Evolutionary conservation across 2,888 invertebrate species (phyloP).

Genomic region (Cecidostiba fungosa): DNA sequence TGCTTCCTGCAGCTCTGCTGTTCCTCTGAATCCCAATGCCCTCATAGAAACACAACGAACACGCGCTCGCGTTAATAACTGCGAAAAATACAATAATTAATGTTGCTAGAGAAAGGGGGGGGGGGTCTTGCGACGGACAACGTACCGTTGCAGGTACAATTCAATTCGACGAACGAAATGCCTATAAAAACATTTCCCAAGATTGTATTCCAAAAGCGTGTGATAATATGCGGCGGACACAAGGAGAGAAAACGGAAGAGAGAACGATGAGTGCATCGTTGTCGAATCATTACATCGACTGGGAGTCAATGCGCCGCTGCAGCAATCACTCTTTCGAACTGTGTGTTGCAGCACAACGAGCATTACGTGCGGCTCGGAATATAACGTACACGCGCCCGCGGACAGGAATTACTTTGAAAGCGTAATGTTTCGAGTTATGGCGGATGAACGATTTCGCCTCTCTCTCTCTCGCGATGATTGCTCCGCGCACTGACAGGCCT

Average conservation of each 20-base stretch:
- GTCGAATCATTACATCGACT: conserved; percentile 49
- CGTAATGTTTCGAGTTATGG: conserved; percentile 49
- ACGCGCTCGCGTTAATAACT: no score
- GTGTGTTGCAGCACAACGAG: conserved; percentile 40
- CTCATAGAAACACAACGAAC: no score
- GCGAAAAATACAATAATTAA: no score
- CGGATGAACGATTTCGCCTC: conserved; percentile 50
- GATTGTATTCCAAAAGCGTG: no score
- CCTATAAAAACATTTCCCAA: neutral
- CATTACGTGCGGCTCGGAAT: conserved; percentile 36
- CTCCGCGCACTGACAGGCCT: conserved; percentile 42
- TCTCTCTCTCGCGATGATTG: conserved; percentile 37
- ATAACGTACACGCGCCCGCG: conserved; percentile 38
- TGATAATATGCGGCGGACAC: no score
- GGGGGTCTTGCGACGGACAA: no score
- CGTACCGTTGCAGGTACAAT: no score
- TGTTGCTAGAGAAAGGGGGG: no score
- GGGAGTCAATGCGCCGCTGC: conserved; percentile 36
- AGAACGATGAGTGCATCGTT: conserved; percentile 39
- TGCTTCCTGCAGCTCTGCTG: no score
- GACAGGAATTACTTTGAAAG: conserved; percentile 60
- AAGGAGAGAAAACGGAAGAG: neutral
- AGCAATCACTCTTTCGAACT: conserved; percentile 20
- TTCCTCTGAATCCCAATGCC: no score
- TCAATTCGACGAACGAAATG: neutral